phyloP scores from a whole-genome alignment of 2,888 invertebrate species.

The Ectropis crepuscularia region DNA sequence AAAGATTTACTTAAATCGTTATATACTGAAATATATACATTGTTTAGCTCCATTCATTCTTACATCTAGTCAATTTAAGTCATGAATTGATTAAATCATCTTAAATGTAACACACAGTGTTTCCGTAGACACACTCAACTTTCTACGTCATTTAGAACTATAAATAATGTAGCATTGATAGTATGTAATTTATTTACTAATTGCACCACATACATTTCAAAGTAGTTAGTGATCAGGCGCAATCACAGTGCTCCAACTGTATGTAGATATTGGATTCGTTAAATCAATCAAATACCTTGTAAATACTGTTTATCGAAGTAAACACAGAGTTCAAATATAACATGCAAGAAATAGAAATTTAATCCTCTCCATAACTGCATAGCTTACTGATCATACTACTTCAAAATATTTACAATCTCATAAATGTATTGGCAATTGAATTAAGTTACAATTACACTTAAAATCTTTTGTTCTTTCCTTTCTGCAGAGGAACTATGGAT shows the following conservation, averaged over 20 bases:
- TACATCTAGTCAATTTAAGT: constrained; percentile 78
- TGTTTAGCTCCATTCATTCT: constrained; percentile 79
- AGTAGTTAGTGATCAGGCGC: constrained; percentile 45
- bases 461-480: constrained; percentile 62
- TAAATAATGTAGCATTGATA: constrained; percentile 52
- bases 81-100: constrained; percentile 82
- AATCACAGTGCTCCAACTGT: constrained; percentile 40
- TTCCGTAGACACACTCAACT: constrained; percentile 65
- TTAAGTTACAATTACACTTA: constrained; percentile 53
- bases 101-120: constrained; percentile 74
- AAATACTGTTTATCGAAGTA: constrained; percentile 27
- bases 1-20: constrained; percentile 82
- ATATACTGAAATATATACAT: constrained; percentile 83
- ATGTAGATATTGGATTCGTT: constrained; percentile 35
- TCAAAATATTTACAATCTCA: constrained; percentile 53
- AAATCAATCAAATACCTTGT: constrained; percentile 24
- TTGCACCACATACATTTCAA: constrained; percentile 67
- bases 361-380: constrained; percentile 28
- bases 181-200: constrained; percentile 63
- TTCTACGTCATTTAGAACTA: constrained; percentile 65
- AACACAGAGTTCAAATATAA: constrained; percentile 33
- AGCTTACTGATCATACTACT: constrained; percentile 37
- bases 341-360: not conserved
- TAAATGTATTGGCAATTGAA: constrained; percentile 50
- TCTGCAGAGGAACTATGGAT: constrained; percentile 51